Evolutionary conservation across 2,888 invertebrate genomes (phyloP).

Genomic region (Aphodius granarius): DNA sequence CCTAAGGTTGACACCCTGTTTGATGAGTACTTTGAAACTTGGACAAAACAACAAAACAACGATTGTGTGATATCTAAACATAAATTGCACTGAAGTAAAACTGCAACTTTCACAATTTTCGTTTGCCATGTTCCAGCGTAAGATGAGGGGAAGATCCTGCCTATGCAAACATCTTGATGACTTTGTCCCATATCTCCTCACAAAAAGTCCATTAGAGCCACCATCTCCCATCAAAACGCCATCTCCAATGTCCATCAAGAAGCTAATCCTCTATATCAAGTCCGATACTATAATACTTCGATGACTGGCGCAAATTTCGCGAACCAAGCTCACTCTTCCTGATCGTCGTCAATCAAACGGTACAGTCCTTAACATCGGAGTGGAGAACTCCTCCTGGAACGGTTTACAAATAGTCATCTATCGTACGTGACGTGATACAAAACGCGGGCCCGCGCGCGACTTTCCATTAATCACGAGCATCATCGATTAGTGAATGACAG

Average conservation of each 20-base stretch:
- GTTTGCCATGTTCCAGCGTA: no score
- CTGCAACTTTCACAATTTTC: no score
- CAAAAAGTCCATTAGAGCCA: neutral
- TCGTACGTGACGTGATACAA: conserved; percentile 40
- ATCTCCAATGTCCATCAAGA: neutral
- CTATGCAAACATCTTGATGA: neutral
- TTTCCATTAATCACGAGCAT: conserved; percentile 39
- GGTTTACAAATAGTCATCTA: conserved; percentile 32
- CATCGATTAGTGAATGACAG: conserved; percentile 43
- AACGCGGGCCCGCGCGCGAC: conserved; percentile 25
- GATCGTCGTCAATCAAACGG: neutral
- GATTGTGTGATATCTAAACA: no score
- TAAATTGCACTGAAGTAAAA: no score
- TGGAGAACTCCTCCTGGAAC: conserved; percentile 3
- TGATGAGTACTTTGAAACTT: no score
- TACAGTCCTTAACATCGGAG: neutral
- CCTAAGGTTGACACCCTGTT: no score
- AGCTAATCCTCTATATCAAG: neutral
- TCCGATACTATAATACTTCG: neutral
- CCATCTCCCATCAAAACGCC: neutral
- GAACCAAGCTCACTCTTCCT: neutral
- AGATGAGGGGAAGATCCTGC: no score
- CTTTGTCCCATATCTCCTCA: neutral
- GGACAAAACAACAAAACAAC: no score
- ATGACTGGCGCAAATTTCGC: neutral